These are phyloP conservation scores for Anisognathus igniventris DNA, from an alignment of 2,797 vertebrate species.

Conservation along the genomic window DNA sequence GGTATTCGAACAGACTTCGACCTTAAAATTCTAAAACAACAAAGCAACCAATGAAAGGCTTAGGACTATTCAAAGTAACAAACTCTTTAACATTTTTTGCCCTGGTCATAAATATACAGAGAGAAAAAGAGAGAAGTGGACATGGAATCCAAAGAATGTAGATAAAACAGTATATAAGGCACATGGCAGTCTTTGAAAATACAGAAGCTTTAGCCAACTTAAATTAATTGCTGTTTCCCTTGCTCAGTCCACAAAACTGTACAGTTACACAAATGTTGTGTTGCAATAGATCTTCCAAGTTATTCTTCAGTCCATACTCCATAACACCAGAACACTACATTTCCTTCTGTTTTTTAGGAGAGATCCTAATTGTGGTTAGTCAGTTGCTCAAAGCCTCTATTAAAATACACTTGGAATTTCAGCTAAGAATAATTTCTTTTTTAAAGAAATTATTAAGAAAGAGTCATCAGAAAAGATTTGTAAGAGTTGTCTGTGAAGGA, in stretches of 20 bases:
- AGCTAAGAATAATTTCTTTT: conserved; percentile 82
- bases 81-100: conserved; percentile 79
- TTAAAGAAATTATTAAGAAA: conserved; percentile 74
- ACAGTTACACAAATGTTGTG: conserved; percentile 98
- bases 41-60: conserved; percentile 76
- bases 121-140: conserved; percentile 76
- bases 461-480: conserved; percentile 97
- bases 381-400: conserved; percentile 87
- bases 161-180: conserved; percentile 88
- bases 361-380: conserved; percentile 82
- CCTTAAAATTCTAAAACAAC: conserved; percentile 83
- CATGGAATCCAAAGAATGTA: conserved; percentile 77
- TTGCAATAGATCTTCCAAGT: conserved; percentile 84
- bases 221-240: conserved; percentile 87
- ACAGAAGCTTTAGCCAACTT: conserved; percentile 89
- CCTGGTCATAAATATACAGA: conserved; percentile 86
- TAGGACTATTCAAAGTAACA: conserved; percentile 82
- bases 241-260: conserved; percentile 90
- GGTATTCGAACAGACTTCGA: conserved; percentile 78
- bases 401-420: conserved; percentile 86
- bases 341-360: conserved; percentile 81
- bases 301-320: conserved; percentile 81
- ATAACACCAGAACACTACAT: conserved; percentile 63
- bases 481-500: conserved; percentile 96
- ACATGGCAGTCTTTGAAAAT: conserved; percentile 88